Base-by-base conservation (phyloP, 2,888 invertebrate species). In the Nemurella pictetii region DNA sequence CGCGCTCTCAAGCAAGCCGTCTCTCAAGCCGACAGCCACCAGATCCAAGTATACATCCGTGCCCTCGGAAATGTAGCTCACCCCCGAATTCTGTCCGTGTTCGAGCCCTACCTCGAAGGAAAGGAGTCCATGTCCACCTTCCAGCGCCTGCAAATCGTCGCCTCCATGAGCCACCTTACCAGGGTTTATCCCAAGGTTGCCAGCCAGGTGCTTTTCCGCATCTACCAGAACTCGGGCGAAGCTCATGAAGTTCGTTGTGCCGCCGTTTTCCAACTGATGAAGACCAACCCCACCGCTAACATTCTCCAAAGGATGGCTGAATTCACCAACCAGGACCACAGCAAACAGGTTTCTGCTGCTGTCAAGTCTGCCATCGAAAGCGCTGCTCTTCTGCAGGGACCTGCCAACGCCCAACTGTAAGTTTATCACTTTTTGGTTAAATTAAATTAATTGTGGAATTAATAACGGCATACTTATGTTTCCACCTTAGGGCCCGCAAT, bases 251-350 rank as follows among this genome's bases (percentile, higher is more conserved):
- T 95, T 7, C 93, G 95, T 88, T 92, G 93, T 77, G 92, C 93
- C 81, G 94, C 95, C 80, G 93, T 94, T 0, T 91, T 91, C 85
- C 91, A 92, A 83, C 89, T 95, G 85, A 93, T 95, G 90, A 91
- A 90, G 87, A 91, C 93, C 20, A 90, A 91, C 75, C 95, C 95
- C 35, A 92, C 94, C 9, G 89, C 91, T 27, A 90, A 91, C 20
- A 93, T 95, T 92, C 92, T 95, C 88, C 94, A 94, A 90, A 91
- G 93, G 35, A 94, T 95, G 93, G 95, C 95, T 28, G 91, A 92
- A 88, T 93, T 93, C 90, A 95, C 95, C 7, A 92, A 94, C 87
- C 89, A 91, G 82, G 95, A 95, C 88, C 91, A 91, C 26, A 93
- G 92, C 88, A 90, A 92, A 82, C 92, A 94, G 78, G 94, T 95